Base-by-base conservation (phyloP, 2,797 vertebrate genomes). In the Oceanodroma leucorhoa region DNA sequence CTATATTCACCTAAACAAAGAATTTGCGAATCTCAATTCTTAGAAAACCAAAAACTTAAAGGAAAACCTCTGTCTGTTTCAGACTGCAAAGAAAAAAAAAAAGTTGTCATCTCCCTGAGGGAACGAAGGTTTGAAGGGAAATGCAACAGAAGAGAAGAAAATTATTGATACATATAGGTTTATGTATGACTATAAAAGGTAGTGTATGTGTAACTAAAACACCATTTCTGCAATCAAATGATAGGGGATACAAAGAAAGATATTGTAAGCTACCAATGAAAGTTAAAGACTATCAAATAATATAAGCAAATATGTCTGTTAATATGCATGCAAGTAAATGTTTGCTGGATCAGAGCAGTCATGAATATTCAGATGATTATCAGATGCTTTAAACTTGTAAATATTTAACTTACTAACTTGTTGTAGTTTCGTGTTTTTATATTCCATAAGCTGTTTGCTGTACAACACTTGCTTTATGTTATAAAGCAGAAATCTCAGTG, bases 321-420 rank as follows among this genome's bases (percentile, higher is more conserved):
- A 75, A 69, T 87, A 71, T 55, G 18, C 12, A 57, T 58, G 19
- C 23, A 65, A 80, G 11, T 60, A 89, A 72, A 46, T 38, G 17
- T 83, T 86, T 72, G 11, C 41, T 58, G 24, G 10, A 84, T 62
- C 36, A 60, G 46, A 85, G 9, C 4, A 89, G n/a, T 87, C 24
- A 89, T 84, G 46, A 89, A 87, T 89, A 84, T 89, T 93, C 81
- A 94, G 22, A 43, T n/a, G 22, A 82, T 51, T 69, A 84, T 73
- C 34, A 89, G 24, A 89, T 61, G 10, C 2, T 78, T 79, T 78
- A 65, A 82, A 69, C n/a, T 84, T 84, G 62, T 46, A 92, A 93
- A 96, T 89, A 87, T 79, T 92, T 90, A 90, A 84, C 50, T 72
- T 87, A 46, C 3, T 29, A 81, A 22, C 48, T 90, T 88, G 48